Conservation (phyloP, 1,140 invertebrate genomes). For the Sesamia nonagrioides region DNA sequence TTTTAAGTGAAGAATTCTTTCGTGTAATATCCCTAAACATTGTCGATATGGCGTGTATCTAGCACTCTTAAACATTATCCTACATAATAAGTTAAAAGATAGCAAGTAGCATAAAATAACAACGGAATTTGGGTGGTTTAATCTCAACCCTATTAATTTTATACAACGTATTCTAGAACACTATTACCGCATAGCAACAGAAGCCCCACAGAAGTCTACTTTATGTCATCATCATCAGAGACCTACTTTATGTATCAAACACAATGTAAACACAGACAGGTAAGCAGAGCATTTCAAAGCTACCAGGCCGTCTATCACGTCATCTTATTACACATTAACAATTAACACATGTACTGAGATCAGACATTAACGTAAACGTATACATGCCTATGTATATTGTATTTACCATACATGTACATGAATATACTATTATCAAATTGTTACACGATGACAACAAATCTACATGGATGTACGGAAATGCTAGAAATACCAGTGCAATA, state of each 20-base stretch:
- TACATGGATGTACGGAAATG: neutral
- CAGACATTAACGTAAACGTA: constrained; percentile 17
- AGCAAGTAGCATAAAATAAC: too few species aligned
- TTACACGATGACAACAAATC: neutral
- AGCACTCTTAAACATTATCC: too few species aligned
- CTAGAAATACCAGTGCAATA: too few species aligned
- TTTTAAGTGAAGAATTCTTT: too few species aligned
- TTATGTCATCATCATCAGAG: too few species aligned
- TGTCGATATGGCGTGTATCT: too few species aligned
- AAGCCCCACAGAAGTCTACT: neutral
- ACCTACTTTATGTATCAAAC: neutral
- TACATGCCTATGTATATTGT: neutral
- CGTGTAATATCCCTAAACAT: too few species aligned
- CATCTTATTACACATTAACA: constrained; percentile 42
- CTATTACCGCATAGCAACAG: neutral
- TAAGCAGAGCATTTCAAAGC: constrained; percentile 24
- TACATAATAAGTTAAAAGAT: too few species aligned
- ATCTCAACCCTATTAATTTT: too few species aligned
- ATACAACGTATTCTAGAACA: neutral
- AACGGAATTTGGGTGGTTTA: neutral
- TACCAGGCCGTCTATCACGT: constrained; percentile 38
- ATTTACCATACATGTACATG: neutral
- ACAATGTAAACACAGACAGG: neutral
- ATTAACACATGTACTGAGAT: constrained; percentile 29
- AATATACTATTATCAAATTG: constrained; percentile 23